Evolutionary conservation across 2,113 vertebrate species (phyloP).

Genomic region (Meriones unguiculatus): DNA sequence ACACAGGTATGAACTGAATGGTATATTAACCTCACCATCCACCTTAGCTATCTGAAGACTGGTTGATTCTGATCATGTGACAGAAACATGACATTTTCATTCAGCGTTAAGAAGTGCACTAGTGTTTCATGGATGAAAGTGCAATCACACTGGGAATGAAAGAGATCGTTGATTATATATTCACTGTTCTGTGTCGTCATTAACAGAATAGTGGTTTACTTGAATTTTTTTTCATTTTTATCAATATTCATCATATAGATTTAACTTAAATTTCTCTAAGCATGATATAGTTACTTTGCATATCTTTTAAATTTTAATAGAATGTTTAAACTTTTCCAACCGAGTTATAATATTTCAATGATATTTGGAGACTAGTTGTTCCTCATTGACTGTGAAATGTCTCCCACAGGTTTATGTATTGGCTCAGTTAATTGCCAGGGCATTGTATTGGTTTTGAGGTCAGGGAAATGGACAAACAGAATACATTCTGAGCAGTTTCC

Average conservation of each 20-base stretch:
- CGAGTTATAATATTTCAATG: background rate
- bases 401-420: background rate
- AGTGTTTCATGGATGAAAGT: background rate
- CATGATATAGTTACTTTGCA: background rate
- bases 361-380: background rate
- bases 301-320: slow-evolving; percentile 26
- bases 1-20: background rate
- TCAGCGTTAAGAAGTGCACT: background rate
- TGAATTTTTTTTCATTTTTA: background rate
- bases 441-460: too few relatives aligned
- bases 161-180: background rate
- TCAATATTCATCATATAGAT: background rate
- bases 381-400: background rate
- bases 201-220: background rate
- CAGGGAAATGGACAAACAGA: background rate
- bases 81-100: background rate
- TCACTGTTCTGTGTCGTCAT: background rate
- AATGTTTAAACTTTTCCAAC: background rate
- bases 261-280: slow-evolving; percentile 30
- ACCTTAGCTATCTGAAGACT: background rate
- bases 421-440: background rate
- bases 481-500: background rate
- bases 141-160: background rate
- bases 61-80: background rate
- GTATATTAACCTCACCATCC: background rate